Conservation (phyloP, 2,888 invertebrate species). For the Oscheius sp. region DNA sequence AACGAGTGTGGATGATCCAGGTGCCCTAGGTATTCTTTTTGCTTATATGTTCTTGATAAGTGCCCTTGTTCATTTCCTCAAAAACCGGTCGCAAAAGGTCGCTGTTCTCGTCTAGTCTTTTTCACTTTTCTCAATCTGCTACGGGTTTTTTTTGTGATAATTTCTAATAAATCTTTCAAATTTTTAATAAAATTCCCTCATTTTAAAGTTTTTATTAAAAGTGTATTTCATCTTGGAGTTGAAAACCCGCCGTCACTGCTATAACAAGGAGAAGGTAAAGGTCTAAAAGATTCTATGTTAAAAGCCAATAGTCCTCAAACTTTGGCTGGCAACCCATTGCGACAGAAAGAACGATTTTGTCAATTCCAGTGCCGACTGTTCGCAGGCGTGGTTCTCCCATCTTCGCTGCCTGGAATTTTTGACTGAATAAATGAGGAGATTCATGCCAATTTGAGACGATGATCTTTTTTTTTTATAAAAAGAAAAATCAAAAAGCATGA, state of each 20-base stretch:
- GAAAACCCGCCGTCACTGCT: neutral
- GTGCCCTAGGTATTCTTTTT: neutral
- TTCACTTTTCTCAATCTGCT: neutral
- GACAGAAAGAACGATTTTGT: constrained; percentile 61
- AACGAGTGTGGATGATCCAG: neutral
- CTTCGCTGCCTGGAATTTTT: constrained; percentile 25
- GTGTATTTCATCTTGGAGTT: neutral
- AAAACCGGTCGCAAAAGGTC: neutral
- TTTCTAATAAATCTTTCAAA: neutral
- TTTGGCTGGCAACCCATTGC: constrained; percentile 42
- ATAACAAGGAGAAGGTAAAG: neutral
- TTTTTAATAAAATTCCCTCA: neutral
- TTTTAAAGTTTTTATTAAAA: neutral
- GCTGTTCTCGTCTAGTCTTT: neutral
- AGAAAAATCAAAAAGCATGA: neutral
- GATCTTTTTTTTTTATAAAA: too few species aligned
- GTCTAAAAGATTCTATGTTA: neutral
- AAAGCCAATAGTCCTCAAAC: too few species aligned
- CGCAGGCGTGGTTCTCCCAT: constrained; percentile 42
- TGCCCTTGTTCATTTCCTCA: neutral
- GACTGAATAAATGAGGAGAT: neutral
- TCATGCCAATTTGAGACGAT: too few species aligned
- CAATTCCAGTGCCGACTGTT: constrained; percentile 58
- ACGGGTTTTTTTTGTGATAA: neutral
- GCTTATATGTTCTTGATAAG: neutral